Evolutionary conservation across 1,140 invertebrate genomes (phyloP), one percentile per base, ranked within the genome.

Genomic region (Tribolium castaneum): DNA sequence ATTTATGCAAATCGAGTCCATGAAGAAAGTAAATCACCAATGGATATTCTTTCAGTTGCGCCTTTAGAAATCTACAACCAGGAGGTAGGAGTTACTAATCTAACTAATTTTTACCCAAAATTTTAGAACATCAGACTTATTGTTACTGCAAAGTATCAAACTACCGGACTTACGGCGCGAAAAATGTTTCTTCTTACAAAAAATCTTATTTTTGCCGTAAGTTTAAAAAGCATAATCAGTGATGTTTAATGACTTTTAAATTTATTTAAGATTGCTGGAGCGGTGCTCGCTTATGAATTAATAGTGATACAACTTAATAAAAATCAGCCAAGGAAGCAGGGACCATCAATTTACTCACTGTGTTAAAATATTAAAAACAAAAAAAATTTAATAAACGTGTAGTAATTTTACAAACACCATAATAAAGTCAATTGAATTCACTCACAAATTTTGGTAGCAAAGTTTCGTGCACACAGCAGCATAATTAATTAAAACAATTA

Each of bases 181-280:
- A 30, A 70, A 70, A 22, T 70, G 30, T 70, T 70, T 3, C 13
- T 70, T 10, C 14, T 70, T 13, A 70, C 22, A 34, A 70, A 70
- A 70, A 35, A 70, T 70, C 39, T 70, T 7, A 10, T 70, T 9
- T 19, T 70, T 22, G 25, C 1, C 0, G 62, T 70, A 35, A 70
- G 62, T 16, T 13, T 35, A 70, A 16, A 16, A 6, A 12, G 3
- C 1, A 19, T 16, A 35, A 19, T 12, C 3, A 6, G 25, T 30
- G 25, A 30, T 30, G 25, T 30, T 30, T 30, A 2, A 30, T 3
- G 25, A 2, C 22, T 25, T 19, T 62, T 30, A 30, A 19, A 34
- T 34, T 14, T 39, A 45, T 70, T 70, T 6, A n/a, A 70, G 62
- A 35, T 70, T 10, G 25, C 62, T n/a, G 39, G 62, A 1, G 30